These are phyloP conservation scores for Apteryx mantelli DNA, from an alignment of 2,113 vertebrate species.

Conservation along the genomic window DNA sequence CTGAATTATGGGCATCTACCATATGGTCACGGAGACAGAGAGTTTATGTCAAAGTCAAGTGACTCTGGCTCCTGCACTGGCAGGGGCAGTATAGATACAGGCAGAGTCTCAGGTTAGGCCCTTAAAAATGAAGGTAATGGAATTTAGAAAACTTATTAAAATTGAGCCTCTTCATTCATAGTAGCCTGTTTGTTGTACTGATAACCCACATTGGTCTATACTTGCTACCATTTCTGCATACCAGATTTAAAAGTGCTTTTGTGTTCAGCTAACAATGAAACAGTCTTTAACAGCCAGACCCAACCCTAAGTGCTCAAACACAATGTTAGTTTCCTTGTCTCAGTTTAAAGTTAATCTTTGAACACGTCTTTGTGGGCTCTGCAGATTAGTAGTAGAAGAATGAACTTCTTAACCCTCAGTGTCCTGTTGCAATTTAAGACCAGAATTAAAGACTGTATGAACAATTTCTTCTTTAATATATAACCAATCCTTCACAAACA, in stretches of 20 bases:
- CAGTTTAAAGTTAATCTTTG: neutral
- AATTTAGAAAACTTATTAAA: neutral
- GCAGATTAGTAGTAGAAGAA: neutral
- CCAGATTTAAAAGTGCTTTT: neutral
- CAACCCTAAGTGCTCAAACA: neutral
- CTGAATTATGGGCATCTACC: neutral
- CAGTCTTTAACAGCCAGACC: neutral
- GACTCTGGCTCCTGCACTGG: neutral
- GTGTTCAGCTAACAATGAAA: neutral
- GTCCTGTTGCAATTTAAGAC: neutral
- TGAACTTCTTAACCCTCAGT: neutral
- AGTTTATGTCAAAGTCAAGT: neutral
- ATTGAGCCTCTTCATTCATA: neutral
- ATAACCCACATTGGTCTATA: neutral
- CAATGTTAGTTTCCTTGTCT: neutral
- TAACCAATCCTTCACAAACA: neutral
- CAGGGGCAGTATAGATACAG: neutral
- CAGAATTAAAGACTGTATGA: neutral
- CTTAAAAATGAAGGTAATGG: neutral
- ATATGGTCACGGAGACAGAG: neutral
- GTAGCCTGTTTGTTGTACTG: neutral
- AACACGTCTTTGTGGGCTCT: neutral
- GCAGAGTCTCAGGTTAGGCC: neutral
- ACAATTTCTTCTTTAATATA: neutral
- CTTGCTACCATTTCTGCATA: neutral